Conservation (phyloP, 1,140 invertebrate species). For the Saxidomus purpurata region DNA sequence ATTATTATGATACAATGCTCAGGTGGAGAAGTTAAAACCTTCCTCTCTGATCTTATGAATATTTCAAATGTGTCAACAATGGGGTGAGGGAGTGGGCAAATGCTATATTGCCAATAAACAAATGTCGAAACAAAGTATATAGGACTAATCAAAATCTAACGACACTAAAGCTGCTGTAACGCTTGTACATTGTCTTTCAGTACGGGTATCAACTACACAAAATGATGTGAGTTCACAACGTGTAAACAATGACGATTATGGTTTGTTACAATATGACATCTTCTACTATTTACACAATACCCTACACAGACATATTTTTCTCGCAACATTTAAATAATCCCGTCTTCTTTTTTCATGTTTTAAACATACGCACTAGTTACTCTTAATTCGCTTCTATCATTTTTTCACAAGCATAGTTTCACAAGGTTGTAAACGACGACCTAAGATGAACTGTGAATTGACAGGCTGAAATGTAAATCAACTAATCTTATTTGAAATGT, state of each 20-base stretch:
- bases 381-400: too few relatives aligned
- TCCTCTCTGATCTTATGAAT: too few relatives aligned
- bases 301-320: not conserved
- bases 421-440: too few relatives aligned
- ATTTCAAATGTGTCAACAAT: not conserved
- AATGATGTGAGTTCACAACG: conserved; percentile 18
- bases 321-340: not conserved
- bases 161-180: not conserved
- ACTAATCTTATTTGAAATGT: not conserved
- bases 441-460: too few relatives aligned
- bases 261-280: not conserved
- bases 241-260: conserved; percentile 22
- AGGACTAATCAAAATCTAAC: not conserved
- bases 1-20: too few relatives aligned
- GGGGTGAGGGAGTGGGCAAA: not conserved
- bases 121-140: not conserved
- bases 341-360: too few relatives aligned
- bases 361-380: too few relatives aligned
- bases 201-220: not conserved
- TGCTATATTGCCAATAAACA: not conserved
- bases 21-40: too few relatives aligned
- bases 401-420: too few relatives aligned
- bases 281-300: conserved; percentile 7
- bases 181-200: not conserved
- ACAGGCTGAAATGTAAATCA: not conserved